Percentiles rank a stretch among this genome's conserved stretches.
These are phyloP conservation scores for Coluber constrictor DNA, from an alignment of 2,797 vertebrate genomes.

Conservation along the genomic window DNA sequence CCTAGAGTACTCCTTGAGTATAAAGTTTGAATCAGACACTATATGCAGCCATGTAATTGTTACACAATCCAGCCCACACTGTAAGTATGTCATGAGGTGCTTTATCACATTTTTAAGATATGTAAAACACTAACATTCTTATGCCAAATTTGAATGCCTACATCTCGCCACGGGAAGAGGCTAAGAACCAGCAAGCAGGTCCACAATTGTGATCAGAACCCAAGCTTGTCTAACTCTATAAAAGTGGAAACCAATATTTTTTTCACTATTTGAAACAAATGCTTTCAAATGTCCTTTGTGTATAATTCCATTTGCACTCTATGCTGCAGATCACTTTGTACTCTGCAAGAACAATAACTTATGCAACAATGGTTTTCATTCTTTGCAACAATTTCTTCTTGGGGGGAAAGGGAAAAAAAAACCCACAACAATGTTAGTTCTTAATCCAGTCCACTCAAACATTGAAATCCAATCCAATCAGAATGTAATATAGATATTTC, in stretches of 20 bases:
- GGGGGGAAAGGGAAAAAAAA: not conserved
- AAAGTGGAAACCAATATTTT: not conserved
- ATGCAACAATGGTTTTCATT: not conserved
- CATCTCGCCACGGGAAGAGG: not conserved
- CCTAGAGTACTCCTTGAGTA: not conserved
- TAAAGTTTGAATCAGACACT: not conserved
- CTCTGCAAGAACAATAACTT: not conserved
- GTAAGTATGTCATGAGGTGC: not conserved
- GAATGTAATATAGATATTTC: not conserved
- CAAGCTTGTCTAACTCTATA: not conserved
- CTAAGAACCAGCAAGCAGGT: not conserved
- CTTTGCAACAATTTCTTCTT: not conserved
- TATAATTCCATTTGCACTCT: not conserved
- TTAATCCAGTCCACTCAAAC: constrained; percentile 1
- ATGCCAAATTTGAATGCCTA: not conserved
- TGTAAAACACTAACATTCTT: not conserved
- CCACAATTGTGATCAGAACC: not conserved
- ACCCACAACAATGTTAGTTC: not conserved
- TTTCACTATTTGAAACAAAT: not conserved
- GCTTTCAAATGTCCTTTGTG: not conserved
- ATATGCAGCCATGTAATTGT: not conserved
- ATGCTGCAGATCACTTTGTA: not conserved
- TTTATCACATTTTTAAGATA: not conserved
- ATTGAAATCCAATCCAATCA: constrained; percentile 17
- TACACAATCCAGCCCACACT: not conserved